Percentiles rank a stretch among this genome's conserved stretches.
phyloP scores from a whole-genome alignment of 2,797 vertebrate species.

The Ceryle rudis region DNA sequence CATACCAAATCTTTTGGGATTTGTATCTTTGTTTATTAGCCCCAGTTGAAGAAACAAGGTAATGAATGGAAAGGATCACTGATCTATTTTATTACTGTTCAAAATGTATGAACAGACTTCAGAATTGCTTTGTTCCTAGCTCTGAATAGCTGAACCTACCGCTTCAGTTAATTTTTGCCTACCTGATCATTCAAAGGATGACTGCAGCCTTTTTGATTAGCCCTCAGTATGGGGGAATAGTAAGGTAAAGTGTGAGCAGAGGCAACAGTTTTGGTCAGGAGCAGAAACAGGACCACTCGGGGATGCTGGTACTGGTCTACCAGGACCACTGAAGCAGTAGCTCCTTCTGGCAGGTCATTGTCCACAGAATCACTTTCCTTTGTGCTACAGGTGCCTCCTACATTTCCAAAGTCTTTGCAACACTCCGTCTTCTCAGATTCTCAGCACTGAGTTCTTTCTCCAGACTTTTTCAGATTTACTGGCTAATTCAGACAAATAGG shows the following conservation, averaged over 20 bases:
- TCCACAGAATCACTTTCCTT: neutral
- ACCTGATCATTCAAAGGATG: neutral
- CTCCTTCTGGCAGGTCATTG: neutral
- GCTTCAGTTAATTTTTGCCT: neutral
- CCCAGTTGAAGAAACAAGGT: neutral
- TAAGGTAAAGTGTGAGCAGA: neutral
- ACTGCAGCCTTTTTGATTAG: neutral
- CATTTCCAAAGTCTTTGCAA: neutral
- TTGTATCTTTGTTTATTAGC: neutral
- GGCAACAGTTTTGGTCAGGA: neutral
- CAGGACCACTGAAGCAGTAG: neutral
- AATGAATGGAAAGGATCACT: neutral
- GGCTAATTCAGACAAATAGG: neutral
- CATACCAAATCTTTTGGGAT: neutral
- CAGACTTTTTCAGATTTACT: neutral
- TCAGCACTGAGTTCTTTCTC: neutral
- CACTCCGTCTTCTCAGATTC: neutral
- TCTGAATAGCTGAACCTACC: neutral
- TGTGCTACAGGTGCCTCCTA: neutral
- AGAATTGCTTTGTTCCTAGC: neutral
- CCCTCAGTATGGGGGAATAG: neutral
- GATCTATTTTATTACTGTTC: neutral
- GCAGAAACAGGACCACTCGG: neutral
- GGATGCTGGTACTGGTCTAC: neutral
- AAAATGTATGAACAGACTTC: neutral